These are phyloP conservation scores for Pantherophis guttatus DNA, from an alignment of 2,113 vertebrate genomes.

Conservation along the genomic window DNA sequence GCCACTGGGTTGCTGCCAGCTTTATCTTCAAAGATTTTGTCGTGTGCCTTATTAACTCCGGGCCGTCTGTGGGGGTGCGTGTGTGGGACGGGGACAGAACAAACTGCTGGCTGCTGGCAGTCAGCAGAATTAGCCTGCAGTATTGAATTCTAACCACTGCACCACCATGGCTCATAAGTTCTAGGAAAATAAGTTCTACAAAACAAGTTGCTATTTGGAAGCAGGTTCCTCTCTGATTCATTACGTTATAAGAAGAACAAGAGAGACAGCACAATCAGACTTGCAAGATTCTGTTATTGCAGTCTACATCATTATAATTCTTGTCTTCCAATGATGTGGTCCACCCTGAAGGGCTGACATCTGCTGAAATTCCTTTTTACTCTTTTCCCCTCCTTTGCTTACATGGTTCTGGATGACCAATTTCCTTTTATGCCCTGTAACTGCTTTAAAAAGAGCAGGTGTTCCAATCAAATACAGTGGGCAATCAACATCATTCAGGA, in stretches of 20 bases:
- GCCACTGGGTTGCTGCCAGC: no score
- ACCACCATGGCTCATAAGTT: background rate
- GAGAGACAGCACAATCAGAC: background rate
- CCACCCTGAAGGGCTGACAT: background rate
- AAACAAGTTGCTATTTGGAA: background rate
- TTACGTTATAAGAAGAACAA: background rate
- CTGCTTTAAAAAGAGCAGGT: background rate
- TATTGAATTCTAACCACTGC: background rate
- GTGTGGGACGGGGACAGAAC: no score
- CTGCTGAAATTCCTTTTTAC: background rate
- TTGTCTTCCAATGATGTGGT: background rate
- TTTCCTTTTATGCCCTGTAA: background rate
- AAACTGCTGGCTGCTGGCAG: background rate
- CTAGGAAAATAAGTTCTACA: background rate
- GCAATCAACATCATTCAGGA: background rate
- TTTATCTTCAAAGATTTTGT: no score
- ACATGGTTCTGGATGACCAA: background rate
- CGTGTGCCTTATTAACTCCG: no score
- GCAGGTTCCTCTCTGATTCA: background rate
- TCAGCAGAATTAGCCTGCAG: background rate
- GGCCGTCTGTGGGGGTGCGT: no score
- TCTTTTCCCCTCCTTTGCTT: background rate
- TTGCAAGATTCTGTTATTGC: background rate
- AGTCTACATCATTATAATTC: background rate
- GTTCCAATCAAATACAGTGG: background rate